phyloP scores from a whole-genome alignment of 2,888 invertebrate species.

The Sturmia bella region DNA sequence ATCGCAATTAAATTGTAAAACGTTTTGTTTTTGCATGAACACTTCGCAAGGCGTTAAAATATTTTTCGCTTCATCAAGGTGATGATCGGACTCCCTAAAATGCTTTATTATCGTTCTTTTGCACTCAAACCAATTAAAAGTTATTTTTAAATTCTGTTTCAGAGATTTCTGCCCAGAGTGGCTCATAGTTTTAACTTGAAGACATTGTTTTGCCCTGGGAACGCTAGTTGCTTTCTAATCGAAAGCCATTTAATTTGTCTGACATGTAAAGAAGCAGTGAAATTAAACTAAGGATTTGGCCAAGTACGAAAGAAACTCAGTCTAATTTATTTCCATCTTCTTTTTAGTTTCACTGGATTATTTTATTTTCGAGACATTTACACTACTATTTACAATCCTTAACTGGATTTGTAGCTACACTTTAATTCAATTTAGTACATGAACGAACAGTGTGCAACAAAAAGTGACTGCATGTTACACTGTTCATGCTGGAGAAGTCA shows the following conservation, averaged over 20 bases:
- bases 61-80: too few species aligned
- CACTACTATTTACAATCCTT: background rate
- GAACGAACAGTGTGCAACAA: too few species aligned
- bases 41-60: too few species aligned
- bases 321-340: background rate
- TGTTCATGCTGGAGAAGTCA: too few species aligned
- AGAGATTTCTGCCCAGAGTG: background rate
- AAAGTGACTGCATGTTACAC: too few species aligned
- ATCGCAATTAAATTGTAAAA: too few species aligned
- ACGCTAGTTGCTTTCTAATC: constrained; percentile 9
- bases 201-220: background rate
- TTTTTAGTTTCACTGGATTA: background rate
- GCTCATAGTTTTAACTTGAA: constrained; percentile 11
- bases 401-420: background rate
- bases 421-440: constrained; percentile 45
- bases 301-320: background rate
- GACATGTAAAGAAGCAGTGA: constrained; percentile 56
- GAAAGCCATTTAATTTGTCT: constrained; percentile 63
- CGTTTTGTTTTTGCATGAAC: too few species aligned
- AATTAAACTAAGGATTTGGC: constrained; percentile 52
- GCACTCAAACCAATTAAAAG: too few species aligned
- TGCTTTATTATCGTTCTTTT: too few species aligned
- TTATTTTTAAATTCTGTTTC: too few species aligned
- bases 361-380: background rate
- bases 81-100: too few species aligned